Base-by-base conservation (phyloP, 2,888 invertebrate genomes). In the Amorpha juglandis region DNA sequence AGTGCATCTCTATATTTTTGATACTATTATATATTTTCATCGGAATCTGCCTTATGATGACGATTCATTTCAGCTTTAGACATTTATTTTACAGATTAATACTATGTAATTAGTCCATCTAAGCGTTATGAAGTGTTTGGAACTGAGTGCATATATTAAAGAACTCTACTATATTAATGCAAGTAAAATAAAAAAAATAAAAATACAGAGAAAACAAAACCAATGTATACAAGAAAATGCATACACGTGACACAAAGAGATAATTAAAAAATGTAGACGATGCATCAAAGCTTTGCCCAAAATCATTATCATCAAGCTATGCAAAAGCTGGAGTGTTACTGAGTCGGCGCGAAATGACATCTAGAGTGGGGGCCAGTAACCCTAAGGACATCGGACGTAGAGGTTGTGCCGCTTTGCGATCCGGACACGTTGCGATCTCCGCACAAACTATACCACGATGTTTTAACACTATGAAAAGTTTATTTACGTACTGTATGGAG, bases 341-440 rank as follows among this genome's bases (percentile, higher is more conserved):
- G 92, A 92, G 92, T 91, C 91, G 91, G 92, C 92, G 92, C 92
- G 84, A 91, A 91, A 90, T 90, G 88, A 87, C 86, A 87, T 78
- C 73, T 82, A 84, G 86, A 85, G 81, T 76, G 83, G 86, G 89
- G 91, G 87, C 80, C 90, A 93, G 92, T 93, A 86, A 89, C 88
- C 91, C 84, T 82, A 81, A 79, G 76, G 79, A 81, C 80, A 76
- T 76, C 75, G 72, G 66, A 83, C 81, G 89, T 72, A 87, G 82
- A 88, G 89, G 87, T 83, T 86, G 92, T 87, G 91, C 86, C 88
- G 83, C 83, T 77, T 72, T 69, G 67, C 76, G 76, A 69, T 74
- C 70, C 65, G 71, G 73, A 87, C 70, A 90, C 86, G 87, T 88
- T 91, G 91, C 91, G 90, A 91, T 88, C 83, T 86, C 78, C 73